Evolutionary conservation across 2,888 invertebrate genomes (phyloP), one percentile per base, ranked within the genome.

Genomic region (Himalopsyche anomala): DNA sequence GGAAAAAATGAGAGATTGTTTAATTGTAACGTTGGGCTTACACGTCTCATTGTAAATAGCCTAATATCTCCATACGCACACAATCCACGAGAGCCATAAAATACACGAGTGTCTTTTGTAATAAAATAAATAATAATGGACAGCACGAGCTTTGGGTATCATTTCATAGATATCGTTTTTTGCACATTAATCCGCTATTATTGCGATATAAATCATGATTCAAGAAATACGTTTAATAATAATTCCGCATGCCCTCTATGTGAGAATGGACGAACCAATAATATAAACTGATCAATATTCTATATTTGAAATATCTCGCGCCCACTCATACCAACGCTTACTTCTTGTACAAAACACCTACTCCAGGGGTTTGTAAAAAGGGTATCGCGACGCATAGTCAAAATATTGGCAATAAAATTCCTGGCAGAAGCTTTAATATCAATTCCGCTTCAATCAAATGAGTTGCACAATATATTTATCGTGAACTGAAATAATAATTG

Each of bases 241-340:
- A 81, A 42, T 42, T 80, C 80, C 80, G 81, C 38, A 56, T 62
- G 45, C 62, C 84, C 45, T 80, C 38, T 55, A 15, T 56, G 42
- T 51, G 45, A 84, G 81, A 80, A 80, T 81, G 86, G 84, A 69
- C 87, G 83, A 62, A 85, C 87, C 87, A 87, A 87, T 87, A 87
- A 87, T 87, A 86, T 85, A 87, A 86, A 85, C 87, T 87, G 87
- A 86, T 87, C 87, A 86, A 86, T 87, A 87, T 87, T 87, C 87
- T 84, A 87, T 86, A 87, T 87, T 87, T 86, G 87, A 86, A 87
- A 87, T 86, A 87, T 86, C 86, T 74, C 84, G 84, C 84, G 81
- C 36, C 40, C 45, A 81, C 84, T 69, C 81, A 84, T 81, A 81
- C 84, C 40, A 55, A 80, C 80, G 62, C 56, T 42, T 42, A 17